Evolutionary conservation across 2,888 invertebrate species (phyloP).

Genomic region (Leptopterna dolabrata): DNA sequence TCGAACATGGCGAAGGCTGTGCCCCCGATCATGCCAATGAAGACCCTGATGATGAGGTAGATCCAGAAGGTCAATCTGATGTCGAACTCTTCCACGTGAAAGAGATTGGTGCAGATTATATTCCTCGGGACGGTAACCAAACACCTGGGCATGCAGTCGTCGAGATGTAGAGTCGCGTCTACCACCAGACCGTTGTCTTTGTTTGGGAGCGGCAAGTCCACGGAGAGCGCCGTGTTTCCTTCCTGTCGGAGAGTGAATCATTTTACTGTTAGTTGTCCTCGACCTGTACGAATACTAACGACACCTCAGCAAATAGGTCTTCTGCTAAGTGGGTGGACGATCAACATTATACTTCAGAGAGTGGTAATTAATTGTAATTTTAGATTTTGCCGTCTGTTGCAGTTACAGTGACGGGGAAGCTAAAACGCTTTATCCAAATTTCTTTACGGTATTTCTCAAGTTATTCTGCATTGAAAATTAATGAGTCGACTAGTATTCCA

Average conservation of each 20-base stretch:
- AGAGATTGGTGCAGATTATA: slow-evolving; percentile 73
- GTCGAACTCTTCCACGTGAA: slow-evolving; percentile 73
- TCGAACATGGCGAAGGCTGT: slow-evolving; percentile 85
- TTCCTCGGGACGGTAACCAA: slow-evolving; percentile 72
- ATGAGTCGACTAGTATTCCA: no score
- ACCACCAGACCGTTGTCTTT: slow-evolving; percentile 61
- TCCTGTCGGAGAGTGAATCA: slow-evolving; percentile 42
- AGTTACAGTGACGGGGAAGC: no score
- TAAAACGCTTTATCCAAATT: no score
- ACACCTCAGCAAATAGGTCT: no score
- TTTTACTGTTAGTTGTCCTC: not conserved
- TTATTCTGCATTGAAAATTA: no score
- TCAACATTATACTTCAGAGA: no score
- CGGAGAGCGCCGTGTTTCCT: slow-evolving; percentile 15
- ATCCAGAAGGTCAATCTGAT: slow-evolving; percentile 78
- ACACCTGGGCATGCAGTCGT: slow-evolving; percentile 73
- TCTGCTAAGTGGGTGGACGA: no score
- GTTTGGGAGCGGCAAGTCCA: slow-evolving; percentile 61
- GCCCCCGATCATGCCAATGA: slow-evolving; percentile 76
- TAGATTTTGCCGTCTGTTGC: no score
- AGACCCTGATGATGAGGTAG: slow-evolving; percentile 74
- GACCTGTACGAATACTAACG: not conserved
- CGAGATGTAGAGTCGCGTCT: slow-evolving; percentile 65
- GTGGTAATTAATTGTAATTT: no score
- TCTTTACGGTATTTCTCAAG: no score